Evolutionary conservation across 1,140 invertebrate genomes (phyloP).

Genomic region (Copidosoma floridanum): DNA sequence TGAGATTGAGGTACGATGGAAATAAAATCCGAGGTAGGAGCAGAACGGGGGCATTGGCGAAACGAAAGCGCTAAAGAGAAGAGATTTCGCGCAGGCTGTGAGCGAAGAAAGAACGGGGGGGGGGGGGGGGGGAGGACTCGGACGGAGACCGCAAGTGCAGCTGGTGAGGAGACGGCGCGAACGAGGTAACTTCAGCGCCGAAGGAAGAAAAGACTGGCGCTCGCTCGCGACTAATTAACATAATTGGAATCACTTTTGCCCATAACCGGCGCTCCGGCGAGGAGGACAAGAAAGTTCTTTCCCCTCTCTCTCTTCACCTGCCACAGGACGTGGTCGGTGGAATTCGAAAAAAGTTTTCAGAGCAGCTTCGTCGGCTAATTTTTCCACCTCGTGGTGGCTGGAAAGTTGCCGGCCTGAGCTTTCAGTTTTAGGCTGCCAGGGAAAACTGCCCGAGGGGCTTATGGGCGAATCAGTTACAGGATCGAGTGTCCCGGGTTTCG

Average conservation of each 20-base stretch:
- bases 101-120: background rate
- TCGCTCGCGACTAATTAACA: conserved; percentile 44
- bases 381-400: too few species aligned
- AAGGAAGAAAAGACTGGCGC: conserved; percentile 27
- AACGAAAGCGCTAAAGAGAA: conserved; percentile 4
- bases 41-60: conserved; percentile 5
- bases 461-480: conserved; percentile 12
- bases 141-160: conserved; percentile 30
- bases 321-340: background rate
- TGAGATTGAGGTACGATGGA: conserved; percentile 24
- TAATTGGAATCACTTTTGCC: conserved; percentile 45
- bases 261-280: conserved; percentile 31
- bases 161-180: conserved; percentile 1
- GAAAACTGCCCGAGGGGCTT: background rate
- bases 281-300: conserved; percentile 17
- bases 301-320: background rate
- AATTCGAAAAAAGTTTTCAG: conserved; percentile 33
- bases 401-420: too few species aligned
- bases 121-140: conserved; percentile 1
- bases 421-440: too few species aligned
- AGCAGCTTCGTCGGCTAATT: conserved; percentile 30
- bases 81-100: background rate
- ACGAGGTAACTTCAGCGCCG: conserved; percentile 30
- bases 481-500: too few species aligned
- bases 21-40: conserved; percentile 26